These are phyloP conservation scores for Diarsia dahlii DNA, from an alignment of 2,888 invertebrate species.

Conservation along the genomic window DNA sequence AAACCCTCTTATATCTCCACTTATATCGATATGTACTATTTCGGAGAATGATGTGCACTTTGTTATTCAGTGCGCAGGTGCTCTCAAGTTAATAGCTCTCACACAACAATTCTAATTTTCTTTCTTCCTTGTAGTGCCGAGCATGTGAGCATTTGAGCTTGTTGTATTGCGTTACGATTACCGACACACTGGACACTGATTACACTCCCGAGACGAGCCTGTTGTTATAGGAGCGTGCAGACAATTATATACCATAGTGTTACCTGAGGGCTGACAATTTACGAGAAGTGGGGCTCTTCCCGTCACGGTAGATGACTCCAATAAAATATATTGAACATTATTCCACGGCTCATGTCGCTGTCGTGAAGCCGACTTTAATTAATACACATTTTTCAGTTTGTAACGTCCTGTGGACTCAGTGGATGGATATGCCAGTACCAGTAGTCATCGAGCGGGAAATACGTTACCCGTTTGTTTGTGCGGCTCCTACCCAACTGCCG, in stretches of 20 bases:
- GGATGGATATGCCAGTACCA: not conserved
- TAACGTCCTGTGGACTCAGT: not conserved
- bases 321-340: not conserved
- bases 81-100: slow-evolving; percentile 21
- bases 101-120: slow-evolving; percentile 26
- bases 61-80: not conserved
- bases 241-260: not conserved
- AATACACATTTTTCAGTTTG: not conserved
- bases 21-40: not conserved
- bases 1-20: too few species aligned
- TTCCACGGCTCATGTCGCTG: not conserved
- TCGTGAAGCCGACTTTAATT: not conserved
- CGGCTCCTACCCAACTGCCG: not conserved
- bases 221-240: not conserved
- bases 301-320: not conserved
- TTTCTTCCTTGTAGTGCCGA: not conserved
- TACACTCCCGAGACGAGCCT: slow-evolving; percentile 1
- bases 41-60: not conserved
- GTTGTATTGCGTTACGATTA: not conserved
- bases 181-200: slow-evolving; percentile 42
- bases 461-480: not conserved
- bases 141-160: not conserved
- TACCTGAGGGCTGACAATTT: not conserved
- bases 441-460: not conserved
- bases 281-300: not conserved